A percentile compares a stretch with the other conserved stretches of the same genome.
Conservation (phyloP, 2,888 invertebrate genomes). For the Chelonus formosanus region DNA sequence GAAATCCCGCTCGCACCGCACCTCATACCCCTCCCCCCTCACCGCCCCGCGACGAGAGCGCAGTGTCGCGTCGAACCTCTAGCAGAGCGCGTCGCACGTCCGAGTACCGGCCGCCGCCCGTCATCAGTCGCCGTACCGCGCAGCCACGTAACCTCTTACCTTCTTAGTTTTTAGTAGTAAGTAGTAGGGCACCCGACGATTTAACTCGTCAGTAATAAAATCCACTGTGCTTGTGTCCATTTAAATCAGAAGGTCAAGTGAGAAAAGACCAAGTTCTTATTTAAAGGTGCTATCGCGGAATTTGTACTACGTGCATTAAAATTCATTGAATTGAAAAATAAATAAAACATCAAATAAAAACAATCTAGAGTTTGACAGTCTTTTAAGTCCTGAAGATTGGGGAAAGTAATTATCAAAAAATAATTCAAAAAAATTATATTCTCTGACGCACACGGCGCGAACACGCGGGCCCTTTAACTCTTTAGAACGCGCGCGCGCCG, state of each 20-base stretch:
- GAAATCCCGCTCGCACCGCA: conserved; percentile 28
- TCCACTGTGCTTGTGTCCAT: conserved; percentile 7
- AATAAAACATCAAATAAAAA: no score
- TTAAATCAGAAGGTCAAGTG: conserved; percentile 3
- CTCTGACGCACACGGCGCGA: conserved; percentile 25
- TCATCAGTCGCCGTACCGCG: conserved; percentile 64
- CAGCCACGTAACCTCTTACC: conserved; percentile 62
- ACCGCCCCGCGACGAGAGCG: conserved; percentile 59
- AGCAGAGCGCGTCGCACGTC: conserved; percentile 65
- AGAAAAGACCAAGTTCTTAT: neutral
- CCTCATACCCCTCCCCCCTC: conserved; percentile 42
- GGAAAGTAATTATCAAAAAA: no score
- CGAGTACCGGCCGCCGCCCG: conserved; percentile 64
- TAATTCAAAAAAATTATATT: neutral
- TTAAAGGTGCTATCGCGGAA: conserved; percentile 5
- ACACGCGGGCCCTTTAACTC: conserved; percentile 29
- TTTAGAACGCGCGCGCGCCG: conserved; percentile 21
- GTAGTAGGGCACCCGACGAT: conserved; percentile 53
- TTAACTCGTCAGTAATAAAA: conserved; percentile 24
- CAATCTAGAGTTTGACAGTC: no score
- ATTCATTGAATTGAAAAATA: no score
- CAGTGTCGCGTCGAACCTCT: conserved; percentile 66
- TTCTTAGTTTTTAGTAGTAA: conserved; percentile 64
- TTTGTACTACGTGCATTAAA: no score
- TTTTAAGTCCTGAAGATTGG: neutral